Percentiles rank a stretch among this genome's conserved stretches.
Conservation (phyloP, 2,797 vertebrate species). For the Pempheris klunzingeri region DNA sequence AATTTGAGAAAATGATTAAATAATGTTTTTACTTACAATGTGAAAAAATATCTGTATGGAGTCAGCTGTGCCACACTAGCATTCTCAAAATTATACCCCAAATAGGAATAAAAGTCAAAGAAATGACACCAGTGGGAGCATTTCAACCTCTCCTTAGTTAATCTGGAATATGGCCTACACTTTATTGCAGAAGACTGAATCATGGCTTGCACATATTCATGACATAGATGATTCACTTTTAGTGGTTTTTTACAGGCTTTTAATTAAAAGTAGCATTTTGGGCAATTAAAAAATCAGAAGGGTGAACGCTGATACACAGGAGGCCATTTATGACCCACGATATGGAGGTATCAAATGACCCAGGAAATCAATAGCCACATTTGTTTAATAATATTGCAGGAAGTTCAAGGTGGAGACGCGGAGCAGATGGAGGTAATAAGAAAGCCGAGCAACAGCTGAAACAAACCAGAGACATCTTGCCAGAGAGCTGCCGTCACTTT, state of each 20-base stretch:
- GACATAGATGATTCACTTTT: constrained; percentile 44
- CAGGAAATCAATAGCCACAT: constrained; percentile 61
- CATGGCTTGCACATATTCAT: constrained; percentile 27
- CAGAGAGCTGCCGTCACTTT: constrained; percentile 76
- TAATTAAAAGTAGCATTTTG: constrained; percentile 64
- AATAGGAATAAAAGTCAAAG: constrained; percentile 26
- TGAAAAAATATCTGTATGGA: not conserved
- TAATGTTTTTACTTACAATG: not conserved
- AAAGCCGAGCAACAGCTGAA: constrained; percentile 71
- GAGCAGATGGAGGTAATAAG: constrained; percentile 76
- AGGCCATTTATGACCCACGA: constrained; percentile 52
- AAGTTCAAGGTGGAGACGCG: constrained; percentile 66
- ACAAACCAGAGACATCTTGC: constrained; percentile 76
- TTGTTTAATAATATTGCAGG: constrained; percentile 65
- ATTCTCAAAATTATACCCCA: not conserved
- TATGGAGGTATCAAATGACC: constrained; percentile 62
- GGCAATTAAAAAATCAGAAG: constrained; percentile 64
- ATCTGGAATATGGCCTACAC: constrained; percentile 31
- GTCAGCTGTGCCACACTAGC: not conserved
- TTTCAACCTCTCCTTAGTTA: constrained; percentile 23
- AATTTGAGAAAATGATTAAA: not conserved
- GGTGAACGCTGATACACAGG: constrained; percentile 29
- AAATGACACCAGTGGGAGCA: constrained; percentile 28
- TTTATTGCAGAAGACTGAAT: constrained; percentile 39
- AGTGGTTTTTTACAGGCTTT: constrained; percentile 51